Evolutionary conservation across 2,888 invertebrate species (phyloP), one percentile per base, ranked within the genome.

Genomic region (Hydropsyche betteni): DNA sequence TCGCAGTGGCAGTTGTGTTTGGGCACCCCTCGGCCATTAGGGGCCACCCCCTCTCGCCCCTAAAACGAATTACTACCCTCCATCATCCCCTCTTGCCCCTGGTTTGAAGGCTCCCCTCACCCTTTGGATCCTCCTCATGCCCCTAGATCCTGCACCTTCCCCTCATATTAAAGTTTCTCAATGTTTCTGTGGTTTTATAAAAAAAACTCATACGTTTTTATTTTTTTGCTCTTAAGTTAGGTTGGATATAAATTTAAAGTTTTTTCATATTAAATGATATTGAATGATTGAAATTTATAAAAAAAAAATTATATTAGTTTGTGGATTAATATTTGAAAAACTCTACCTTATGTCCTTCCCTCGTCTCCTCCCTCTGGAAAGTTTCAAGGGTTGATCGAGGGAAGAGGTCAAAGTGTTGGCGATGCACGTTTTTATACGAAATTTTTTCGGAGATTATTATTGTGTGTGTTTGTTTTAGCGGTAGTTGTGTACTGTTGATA

Each of bases 1-100:
- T 33, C 52, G 52, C 52, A 52, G 52, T 34, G 64, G 52, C 70
- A 53, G 70, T 70, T 70, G 72, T 61, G 72, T 58, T 72, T 38
- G 58, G 72, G 72, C 14, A 3, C 58, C 72, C 72, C 72, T 72
- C 61, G 72, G 72, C 72, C 72, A 72, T 72, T 72, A 72, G 72
- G 72, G 72, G 16, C 16, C 70, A 51, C 70, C 10, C 55, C 52
- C 52, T 12, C 36, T 52, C 71, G 52, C 14, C 53, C 71, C 44
- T 38, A 58, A 55, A 58, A 72, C 72, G 72, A 72, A 72, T 72
- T 72, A 72, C 58, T 14, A 34, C 72, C 55, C 61, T n/a, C 14
- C 7, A 8, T 36, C 68, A 52, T 7, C 70, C 70, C 33, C 34
- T 53, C 53, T 8, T 4, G 3, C 38, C 69, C 58, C 14, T 6